Conservation (phyloP, 2,113 vertebrate species). For the Procavia capensis region DNA sequence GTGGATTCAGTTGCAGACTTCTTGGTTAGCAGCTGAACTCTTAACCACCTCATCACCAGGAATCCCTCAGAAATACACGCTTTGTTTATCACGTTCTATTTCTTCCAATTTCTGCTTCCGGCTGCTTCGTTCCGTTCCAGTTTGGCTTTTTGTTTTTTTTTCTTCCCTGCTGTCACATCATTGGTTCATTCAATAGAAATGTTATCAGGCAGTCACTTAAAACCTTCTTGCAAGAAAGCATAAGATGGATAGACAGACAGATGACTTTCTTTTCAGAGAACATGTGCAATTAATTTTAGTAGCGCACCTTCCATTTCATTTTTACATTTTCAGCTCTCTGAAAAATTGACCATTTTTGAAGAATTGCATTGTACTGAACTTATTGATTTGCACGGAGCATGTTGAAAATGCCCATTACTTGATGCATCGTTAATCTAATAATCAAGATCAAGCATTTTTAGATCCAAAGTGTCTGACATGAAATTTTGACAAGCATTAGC, state of each 20-base stretch:
- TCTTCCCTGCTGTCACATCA: not conserved
- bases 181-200: conserved; percentile 7
- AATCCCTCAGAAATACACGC: not conserved
- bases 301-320: conserved; percentile 7
- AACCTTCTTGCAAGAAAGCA: not conserved
- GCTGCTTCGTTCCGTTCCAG: not conserved
- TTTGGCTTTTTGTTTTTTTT: not conserved
- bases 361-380: conserved; percentile 33
- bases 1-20: too few relatives aligned
- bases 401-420: conserved; percentile 46
- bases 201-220: not conserved
- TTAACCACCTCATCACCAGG: too few relatives aligned
- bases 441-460: conserved; percentile 48
- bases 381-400: conserved; percentile 56
- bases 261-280: conserved; percentile 44
- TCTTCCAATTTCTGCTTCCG: not conserved
- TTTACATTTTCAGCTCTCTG: conserved; percentile 51
- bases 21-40: too few relatives aligned
- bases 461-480: conserved; percentile 22
- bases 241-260: not conserved
- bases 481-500: conserved; percentile 44
- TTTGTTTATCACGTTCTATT: not conserved
- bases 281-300: conserved; percentile 28
- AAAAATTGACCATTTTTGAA: conserved; percentile 45
- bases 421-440: conserved; percentile 49